Base-by-base conservation (phyloP, 2,797 vertebrate genomes). In the Mastacembelus armatus region DNA sequence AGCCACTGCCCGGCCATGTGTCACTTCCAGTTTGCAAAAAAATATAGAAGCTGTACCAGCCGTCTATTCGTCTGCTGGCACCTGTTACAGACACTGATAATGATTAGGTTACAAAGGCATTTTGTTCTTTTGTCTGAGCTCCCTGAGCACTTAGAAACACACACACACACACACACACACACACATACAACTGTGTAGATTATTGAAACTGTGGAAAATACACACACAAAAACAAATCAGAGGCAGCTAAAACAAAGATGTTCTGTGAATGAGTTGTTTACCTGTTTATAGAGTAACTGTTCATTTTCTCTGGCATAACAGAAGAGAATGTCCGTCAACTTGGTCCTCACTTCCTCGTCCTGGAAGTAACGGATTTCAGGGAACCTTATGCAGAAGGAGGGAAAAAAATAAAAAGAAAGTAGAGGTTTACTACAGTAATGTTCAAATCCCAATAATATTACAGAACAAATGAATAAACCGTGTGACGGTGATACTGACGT, bases 361-460 rank as follows among this genome's bases (percentile, higher is more conserved):
- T 99, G 98, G 88, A 99, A 99, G 92, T 98, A 99, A 66, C 95
- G 93, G 89, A 99, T 99, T 95, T 99, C 98, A 66, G 98, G 97
- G 93, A 99, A 99, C 85, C 98, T 92, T 93, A 74, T 24, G 85
- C 78, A 85, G 24, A 58, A 2, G 1, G n/a, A 14, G 7, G 5
- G 16, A 43, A 24, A 5, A 24, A 3, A 54, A 35, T n/a, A 52
- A 14, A 48, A 3, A 57, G 3, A 51, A 4, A 18, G 3, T 12
- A 30, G 4, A 7, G 5, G 24, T 21, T 60, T 10, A 35, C 4
- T 21, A 65, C 2, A 22, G n/a, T n/a, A n/a, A n/a, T n/a, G n/a
- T n/a, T n/a, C n/a, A n/a, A n/a, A n/a, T n/a, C n/a, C n/a, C 7
- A 11, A 19, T 0, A 9, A 54, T 6, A n/a, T 9, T 19, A 45